phyloP scores from a whole-genome alignment of 2,888 invertebrate species.

The Argynnis bischoffii region DNA sequence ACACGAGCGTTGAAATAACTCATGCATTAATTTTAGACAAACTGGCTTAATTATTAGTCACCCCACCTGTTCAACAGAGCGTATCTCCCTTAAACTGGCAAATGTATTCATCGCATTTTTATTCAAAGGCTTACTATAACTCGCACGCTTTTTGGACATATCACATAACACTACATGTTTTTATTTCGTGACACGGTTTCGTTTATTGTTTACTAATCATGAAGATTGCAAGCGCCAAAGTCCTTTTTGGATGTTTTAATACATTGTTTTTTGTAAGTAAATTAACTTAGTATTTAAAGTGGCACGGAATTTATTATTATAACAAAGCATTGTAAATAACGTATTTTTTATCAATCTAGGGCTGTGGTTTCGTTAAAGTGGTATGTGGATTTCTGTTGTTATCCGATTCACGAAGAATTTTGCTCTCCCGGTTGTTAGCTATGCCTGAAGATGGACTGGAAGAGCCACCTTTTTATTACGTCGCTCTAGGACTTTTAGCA shows the following conservation, averaged over 20 bases:
- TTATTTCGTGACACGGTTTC: conserved; percentile 37
- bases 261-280: conserved; percentile 84
- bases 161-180: conserved; percentile 36
- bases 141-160: conserved; percentile 47
- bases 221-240: conserved; percentile 82
- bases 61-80: conserved; percentile 80
- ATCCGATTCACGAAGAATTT: conserved; percentile 86
- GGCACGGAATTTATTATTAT: not conserved
- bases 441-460: conserved; percentile 83
- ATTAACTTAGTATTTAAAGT: no score
- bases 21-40: conserved; percentile 73
- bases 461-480: conserved; percentile 89
- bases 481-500: conserved; percentile 86
- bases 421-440: conserved; percentile 87
- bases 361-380: conserved; percentile 86
- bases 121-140: conserved; percentile 63
- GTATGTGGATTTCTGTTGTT: conserved; percentile 88
- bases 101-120: conserved; percentile 74
- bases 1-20: conserved; percentile 29
- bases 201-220: conserved; percentile 51
- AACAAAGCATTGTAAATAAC: not conserved
- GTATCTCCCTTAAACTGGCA: conserved; percentile 80
- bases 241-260: conserved; percentile 85
- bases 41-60: conserved; percentile 81
- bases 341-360: conserved; percentile 48